Evolutionary conservation across 2,113 vertebrate species (phyloP).

Genomic region (Hystrix brachyura): DNA sequence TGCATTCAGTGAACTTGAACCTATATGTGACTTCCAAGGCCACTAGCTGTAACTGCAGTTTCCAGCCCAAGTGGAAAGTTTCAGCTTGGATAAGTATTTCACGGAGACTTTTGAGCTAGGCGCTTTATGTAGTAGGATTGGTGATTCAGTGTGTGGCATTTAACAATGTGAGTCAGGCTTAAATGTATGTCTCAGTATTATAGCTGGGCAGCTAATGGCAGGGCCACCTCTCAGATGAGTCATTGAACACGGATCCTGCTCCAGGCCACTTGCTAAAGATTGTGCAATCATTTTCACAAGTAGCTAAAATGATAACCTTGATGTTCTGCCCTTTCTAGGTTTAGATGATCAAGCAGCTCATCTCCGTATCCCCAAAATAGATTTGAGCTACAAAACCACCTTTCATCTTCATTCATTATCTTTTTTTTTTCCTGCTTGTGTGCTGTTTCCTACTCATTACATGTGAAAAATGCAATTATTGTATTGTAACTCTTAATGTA

Average conservation of each 20-base stretch:
- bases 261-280: conserved; percentile 64
- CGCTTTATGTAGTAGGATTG: conserved; percentile 65
- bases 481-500: conserved; percentile 62
- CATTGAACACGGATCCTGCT: conserved; percentile 67
- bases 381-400: conserved; percentile 50
- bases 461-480: conserved; percentile 46
- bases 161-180: conserved; percentile 79
- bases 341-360: conserved; percentile 69
- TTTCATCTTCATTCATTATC: conserved; percentile 67
- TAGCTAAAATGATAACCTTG: conserved; percentile 72
- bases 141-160: conserved; percentile 80
- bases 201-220: conserved; percentile 73
- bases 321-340: conserved; percentile 69
- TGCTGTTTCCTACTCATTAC: conserved; percentile 40
- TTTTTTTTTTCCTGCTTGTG: neutral
- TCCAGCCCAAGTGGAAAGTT: conserved; percentile 64
- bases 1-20: conserved; percentile 58
- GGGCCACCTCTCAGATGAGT: conserved; percentile 73
- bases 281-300: conserved; percentile 68
- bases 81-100: conserved; percentile 67
- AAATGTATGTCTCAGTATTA: conserved; percentile 68
- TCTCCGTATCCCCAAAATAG: conserved; percentile 66
- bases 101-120: conserved; percentile 67
- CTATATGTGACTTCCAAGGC: conserved; percentile 34
- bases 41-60: conserved; percentile 64